Evolutionary conservation across 2,888 invertebrate genomes (phyloP).

Genomic region (Galeruca laticollis): DNA sequence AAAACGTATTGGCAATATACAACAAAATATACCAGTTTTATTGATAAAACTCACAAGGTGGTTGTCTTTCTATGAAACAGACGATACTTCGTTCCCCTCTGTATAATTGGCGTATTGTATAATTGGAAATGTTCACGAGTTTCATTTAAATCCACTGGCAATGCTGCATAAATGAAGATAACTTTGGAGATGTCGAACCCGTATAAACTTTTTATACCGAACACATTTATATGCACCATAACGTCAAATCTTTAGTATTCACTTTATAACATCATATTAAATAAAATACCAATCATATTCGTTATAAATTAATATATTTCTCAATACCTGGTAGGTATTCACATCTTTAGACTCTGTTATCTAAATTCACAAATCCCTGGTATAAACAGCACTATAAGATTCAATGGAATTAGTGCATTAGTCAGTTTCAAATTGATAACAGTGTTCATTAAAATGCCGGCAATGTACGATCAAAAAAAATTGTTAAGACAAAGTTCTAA

Average conservation of each 20-base stretch:
- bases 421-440: background rate
- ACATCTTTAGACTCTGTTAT: background rate
- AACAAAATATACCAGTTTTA: too few species aligned
- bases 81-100: too few species aligned
- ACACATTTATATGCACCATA: background rate
- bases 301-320: background rate
- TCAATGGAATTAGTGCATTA: background rate
- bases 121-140: too few species aligned
- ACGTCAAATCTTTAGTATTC: background rate
- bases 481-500: slow-evolving; percentile 12
- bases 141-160: too few species aligned
- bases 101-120: too few species aligned
- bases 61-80: too few species aligned
- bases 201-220: too few species aligned
- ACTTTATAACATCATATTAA: background rate
- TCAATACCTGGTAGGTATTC: background rate
- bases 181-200: too few species aligned
- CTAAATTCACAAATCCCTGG: background rate
- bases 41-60: too few species aligned
- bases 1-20: too few species aligned
- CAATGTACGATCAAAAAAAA: slow-evolving; percentile 3
- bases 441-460: background rate
- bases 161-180: too few species aligned
- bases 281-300: too few species aligned
- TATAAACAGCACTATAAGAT: background rate